Evolutionary conservation across 1,140 invertebrate genomes (phyloP).

Genomic region (Drosophila mayri): DNA sequence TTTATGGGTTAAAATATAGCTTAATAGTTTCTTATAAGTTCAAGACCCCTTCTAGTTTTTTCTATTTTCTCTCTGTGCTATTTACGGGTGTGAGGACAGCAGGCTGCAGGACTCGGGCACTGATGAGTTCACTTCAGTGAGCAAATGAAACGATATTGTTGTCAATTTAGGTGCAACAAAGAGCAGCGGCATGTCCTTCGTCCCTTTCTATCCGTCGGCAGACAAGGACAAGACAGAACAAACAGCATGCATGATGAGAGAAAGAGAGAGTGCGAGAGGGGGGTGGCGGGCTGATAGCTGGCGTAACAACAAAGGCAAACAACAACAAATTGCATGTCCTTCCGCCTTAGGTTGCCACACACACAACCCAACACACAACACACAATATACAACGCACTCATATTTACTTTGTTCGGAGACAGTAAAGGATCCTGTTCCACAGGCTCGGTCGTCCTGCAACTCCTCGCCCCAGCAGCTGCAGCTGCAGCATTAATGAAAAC

Average conservation of each 20-base stretch:
- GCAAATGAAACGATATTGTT: constrained; percentile 83
- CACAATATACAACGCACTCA: constrained; percentile 78
- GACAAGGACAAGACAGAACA: constrained; percentile 71
- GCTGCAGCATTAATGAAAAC: constrained; percentile 74
- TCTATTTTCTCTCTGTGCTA: not conserved
- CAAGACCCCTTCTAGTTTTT: not conserved
- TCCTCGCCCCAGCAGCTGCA: constrained; percentile 14
- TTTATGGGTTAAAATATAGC: not conserved
- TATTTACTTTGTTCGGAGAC: constrained; percentile 67
- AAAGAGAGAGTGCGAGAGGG: constrained; percentile 25
- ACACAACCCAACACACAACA: constrained; percentile 43
- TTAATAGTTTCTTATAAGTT: not conserved
- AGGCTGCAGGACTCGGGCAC: constrained; percentile 55
- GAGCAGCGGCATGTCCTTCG: constrained; percentile 53
- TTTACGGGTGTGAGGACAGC: not conserved
- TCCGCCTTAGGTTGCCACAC: constrained; percentile 76
- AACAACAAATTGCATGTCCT: constrained; percentile 83
- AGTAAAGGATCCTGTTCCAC: constrained; percentile 29
- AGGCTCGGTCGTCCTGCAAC: constrained; percentile 6
- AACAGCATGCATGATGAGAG: constrained; percentile 70
- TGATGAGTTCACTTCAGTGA: constrained; percentile 83
- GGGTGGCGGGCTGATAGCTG: not conserved
- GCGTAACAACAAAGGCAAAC: constrained; percentile 69
- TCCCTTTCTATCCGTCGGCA: constrained; percentile 10
- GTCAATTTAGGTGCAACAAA: constrained; percentile 83